Conservation (phyloP, 2,888 invertebrate species). For the Oligia latruncula region DNA sequence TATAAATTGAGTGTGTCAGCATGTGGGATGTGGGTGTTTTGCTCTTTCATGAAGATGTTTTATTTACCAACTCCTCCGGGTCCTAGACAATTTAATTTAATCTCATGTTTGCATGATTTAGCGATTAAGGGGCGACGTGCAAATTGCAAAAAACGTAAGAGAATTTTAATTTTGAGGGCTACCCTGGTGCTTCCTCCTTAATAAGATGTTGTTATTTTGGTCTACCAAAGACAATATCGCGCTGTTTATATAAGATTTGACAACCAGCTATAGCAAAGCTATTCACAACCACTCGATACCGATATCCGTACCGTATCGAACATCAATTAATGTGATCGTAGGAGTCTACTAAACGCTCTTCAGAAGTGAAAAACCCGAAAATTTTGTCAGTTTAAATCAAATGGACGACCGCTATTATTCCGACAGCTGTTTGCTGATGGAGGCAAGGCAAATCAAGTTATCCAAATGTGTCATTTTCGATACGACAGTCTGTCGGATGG, state of each 20-base stretch:
- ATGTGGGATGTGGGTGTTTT: background rate
- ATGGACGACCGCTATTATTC: too few relatives aligned
- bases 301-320: too few relatives aligned
- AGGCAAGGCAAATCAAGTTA: background rate
- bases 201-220: background rate
- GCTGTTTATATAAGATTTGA: background rate
- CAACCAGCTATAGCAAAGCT: too few relatives aligned
- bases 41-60: background rate
- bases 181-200: background rate
- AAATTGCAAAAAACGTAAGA: background rate
- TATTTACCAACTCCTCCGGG: background rate
- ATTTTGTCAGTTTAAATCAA: too few relatives aligned
- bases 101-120: background rate
- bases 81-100: background rate
- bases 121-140: too few relatives aligned
- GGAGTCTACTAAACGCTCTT: too few relatives aligned
- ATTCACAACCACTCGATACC: too few relatives aligned
- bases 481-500: background rate
- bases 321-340: too few relatives aligned
- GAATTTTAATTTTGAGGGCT: background rate
- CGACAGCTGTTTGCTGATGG: too few relatives aligned
- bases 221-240: background rate
- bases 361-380: too few relatives aligned
- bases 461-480: background rate
- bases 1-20: slow-evolving; percentile 16